Evolutionary conservation across 2,888 invertebrate species (phyloP).

Genomic region (Esperia sulphurella): DNA sequence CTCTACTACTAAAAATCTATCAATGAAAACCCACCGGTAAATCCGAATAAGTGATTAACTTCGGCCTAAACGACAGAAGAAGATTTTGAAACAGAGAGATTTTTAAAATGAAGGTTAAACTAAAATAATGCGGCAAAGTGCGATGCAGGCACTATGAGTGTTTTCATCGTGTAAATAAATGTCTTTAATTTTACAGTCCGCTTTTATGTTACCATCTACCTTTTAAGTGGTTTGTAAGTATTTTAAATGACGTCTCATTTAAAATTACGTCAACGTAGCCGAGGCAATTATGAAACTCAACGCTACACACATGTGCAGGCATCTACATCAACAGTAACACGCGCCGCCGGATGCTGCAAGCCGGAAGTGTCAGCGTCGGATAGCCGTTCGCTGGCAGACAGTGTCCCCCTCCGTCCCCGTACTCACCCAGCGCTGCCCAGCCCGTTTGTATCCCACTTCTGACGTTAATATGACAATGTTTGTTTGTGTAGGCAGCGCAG

Average conservation of each 20-base stretch:
- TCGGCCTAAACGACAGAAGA: no score
- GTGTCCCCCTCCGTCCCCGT: constrained; percentile 17
- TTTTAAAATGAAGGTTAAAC: no score
- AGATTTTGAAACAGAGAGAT: no score
- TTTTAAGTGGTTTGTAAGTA: no score
- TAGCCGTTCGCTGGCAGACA: constrained; percentile 43
- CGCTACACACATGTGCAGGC: background rate
- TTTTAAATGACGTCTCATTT: background rate
- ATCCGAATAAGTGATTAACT: no score
- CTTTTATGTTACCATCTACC: no score
- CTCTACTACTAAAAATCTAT: no score
- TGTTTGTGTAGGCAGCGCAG: background rate
- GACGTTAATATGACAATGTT: constrained; percentile 3
- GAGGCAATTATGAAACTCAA: background rate
- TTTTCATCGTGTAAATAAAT: no score
- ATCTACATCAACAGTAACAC: constrained; percentile 23
- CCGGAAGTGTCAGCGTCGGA: constrained; percentile 56
- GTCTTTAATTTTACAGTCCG: no score
- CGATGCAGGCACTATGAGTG: no score
- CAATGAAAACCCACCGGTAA: no score
- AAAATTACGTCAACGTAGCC: background rate
- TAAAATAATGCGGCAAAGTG: no score
- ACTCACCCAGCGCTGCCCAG: constrained; percentile 6
- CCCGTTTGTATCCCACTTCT: background rate
- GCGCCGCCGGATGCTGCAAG: constrained; percentile 44